phyloP scores from a whole-genome alignment of 2,113 vertebrate species.

The Saiga tatarica region DNA sequence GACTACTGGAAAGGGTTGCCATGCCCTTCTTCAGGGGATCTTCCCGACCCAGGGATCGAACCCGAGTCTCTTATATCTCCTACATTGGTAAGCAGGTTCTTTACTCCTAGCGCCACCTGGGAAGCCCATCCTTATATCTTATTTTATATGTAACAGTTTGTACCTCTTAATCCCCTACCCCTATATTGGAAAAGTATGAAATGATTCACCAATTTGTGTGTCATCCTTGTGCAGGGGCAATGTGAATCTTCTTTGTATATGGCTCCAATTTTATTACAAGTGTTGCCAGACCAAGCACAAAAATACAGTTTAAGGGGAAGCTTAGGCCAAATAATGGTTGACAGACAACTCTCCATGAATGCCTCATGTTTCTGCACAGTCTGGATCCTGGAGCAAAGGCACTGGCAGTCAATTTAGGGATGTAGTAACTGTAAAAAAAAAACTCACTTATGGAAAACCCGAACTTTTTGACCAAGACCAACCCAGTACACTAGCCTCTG shows the following conservation, averaged over 20 bases:
- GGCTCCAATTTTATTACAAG: not conserved
- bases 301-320: not conserved
- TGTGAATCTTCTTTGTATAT: not conserved
- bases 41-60: not conserved
- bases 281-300: not conserved
- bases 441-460: not conserved
- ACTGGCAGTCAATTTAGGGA: not conserved
- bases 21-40: not conserved
- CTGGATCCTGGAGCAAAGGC: not conserved
- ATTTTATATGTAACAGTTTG: not conserved
- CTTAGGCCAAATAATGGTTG: not conserved
- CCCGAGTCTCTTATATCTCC: not conserved
- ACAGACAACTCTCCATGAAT: not conserved
- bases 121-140: not conserved
- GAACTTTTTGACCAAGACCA: not conserved
- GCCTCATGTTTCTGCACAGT: not conserved
- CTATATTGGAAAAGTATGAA: no score
- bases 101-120: not conserved
- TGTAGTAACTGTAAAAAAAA: not conserved
- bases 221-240: not conserved
- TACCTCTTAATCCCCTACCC: not conserved
- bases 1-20: not conserved
- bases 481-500: rapidly evolving
- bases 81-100: not conserved
- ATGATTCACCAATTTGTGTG: not conserved